These are phyloP conservation scores for Panthera leo DNA, from an alignment of 2,113 vertebrate genomes.

Conservation along the genomic window DNA sequence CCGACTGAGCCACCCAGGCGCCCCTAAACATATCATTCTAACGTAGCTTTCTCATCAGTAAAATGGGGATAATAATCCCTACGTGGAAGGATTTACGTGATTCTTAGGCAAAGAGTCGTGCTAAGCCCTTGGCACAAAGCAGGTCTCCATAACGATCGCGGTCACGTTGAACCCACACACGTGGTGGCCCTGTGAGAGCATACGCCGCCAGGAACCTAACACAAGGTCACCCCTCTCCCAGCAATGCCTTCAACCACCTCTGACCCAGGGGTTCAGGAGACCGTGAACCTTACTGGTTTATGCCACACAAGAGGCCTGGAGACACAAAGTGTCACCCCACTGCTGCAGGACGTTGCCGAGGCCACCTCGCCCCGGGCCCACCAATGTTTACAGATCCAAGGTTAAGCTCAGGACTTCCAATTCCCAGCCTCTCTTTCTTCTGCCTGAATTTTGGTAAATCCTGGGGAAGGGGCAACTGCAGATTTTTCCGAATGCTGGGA, in stretches of 20 bases:
- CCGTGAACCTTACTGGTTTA: rapidly evolving
- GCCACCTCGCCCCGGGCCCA: no score
- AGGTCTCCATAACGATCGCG: neutral
- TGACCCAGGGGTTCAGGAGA: neutral
- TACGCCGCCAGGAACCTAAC: neutral
- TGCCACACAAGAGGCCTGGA: no score
- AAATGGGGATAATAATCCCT: neutral
- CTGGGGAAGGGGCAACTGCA: neutral
- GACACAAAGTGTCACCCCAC: neutral
- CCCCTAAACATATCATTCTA: neutral
- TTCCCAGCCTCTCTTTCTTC: neutral
- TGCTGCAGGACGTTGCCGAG: rapidly evolving
- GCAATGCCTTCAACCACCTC: neutral
- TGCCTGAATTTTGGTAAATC: neutral
- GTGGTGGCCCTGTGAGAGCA: rapidly evolving
- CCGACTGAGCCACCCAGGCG: no score
- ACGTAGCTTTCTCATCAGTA: neutral
- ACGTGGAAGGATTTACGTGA: neutral
- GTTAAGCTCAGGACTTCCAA: neutral
- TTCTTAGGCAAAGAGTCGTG: neutral
- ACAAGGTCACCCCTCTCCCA: neutral
- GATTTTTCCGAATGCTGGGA: neutral
- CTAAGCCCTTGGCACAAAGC: neutral
- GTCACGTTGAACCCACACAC: neutral
- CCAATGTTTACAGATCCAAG: neutral